Conservation (phyloP, 2,797 vertebrate genomes). For the Dipus sagitta region DNA sequence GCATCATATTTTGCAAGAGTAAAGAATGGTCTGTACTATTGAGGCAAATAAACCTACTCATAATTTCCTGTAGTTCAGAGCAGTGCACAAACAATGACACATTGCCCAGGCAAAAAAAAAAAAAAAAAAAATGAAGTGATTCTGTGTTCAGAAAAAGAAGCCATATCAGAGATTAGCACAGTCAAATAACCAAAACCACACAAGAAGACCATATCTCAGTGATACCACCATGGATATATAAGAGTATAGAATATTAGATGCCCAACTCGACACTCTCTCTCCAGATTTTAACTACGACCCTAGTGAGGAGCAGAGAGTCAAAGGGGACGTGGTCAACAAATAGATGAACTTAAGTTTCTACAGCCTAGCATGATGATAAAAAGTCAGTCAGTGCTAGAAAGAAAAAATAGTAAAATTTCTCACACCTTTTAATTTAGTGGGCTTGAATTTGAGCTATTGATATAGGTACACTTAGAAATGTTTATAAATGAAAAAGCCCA, state of each 20-base stretch:
- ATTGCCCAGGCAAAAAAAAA: not conserved
- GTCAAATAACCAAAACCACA: not conserved
- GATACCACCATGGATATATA: not conserved
- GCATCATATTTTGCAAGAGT: conserved; percentile 17
- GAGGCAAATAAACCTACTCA: not conserved
- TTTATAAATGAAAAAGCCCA: not conserved
- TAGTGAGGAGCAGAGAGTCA: not conserved
- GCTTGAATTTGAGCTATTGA: not conserved
- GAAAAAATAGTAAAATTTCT: not conserved
- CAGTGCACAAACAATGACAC: not conserved
- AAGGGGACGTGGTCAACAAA: not conserved
- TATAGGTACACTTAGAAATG: not conserved
- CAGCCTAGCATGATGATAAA: not conserved
- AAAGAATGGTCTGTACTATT: not conserved
- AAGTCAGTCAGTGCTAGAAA: not conserved
- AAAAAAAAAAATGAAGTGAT: not conserved
- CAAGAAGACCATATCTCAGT: conserved; percentile 13
- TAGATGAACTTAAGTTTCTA: not conserved
- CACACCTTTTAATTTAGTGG: not conserved
- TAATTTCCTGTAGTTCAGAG: conserved; percentile 30
- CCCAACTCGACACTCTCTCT: not conserved
- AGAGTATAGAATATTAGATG: not conserved
- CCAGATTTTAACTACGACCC: not conserved
- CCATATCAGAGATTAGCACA: not conserved
- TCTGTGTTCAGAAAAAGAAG: conserved; percentile 7